These are phyloP conservation scores for Neotoxoptera formosana DNA, from an alignment of 1,140 invertebrate genomes.

Conservation along the genomic window DNA sequence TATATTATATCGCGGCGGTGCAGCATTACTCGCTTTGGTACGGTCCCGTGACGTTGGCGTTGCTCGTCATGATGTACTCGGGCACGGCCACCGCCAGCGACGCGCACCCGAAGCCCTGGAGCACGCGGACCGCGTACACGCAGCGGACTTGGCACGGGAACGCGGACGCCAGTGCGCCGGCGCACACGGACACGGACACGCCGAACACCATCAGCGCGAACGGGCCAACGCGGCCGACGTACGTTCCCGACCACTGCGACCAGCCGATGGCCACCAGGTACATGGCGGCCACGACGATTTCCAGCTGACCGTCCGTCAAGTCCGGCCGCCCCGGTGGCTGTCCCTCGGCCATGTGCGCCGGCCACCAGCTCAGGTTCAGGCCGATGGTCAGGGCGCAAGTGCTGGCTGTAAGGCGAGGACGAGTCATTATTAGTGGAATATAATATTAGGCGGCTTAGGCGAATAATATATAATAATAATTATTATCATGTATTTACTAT, in stretches of 20 bases:
- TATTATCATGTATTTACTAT: too few species aligned
- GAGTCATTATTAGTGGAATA: too few species aligned
- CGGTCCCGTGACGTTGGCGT: not conserved
- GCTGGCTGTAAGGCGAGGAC: not conserved
- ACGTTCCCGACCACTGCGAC: not conserved
- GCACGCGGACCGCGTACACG: not conserved
- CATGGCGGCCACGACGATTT: not conserved
- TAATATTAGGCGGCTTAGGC: too few species aligned
- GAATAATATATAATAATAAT: too few species aligned
- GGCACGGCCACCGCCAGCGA: slow-evolving; percentile 36
- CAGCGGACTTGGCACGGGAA: not conserved
- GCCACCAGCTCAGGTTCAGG: not conserved
- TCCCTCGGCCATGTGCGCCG: not conserved
- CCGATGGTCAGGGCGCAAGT: slow-evolving; percentile 15
- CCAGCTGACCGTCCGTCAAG: not conserved
- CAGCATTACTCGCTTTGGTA: not conserved
- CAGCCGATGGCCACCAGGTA: not conserved
- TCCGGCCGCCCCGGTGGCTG: not conserved
- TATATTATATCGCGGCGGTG: not conserved
- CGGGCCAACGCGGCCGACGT: not conserved
- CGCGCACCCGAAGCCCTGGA: not conserved
- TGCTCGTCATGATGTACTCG: not conserved
- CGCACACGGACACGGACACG: not conserved
- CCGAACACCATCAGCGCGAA: not conserved
- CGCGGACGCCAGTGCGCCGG: not conserved